These are phyloP conservation scores for Ecliptopera silaceata DNA, from an alignment of 2,888 invertebrate species.

Conservation along the genomic window DNA sequence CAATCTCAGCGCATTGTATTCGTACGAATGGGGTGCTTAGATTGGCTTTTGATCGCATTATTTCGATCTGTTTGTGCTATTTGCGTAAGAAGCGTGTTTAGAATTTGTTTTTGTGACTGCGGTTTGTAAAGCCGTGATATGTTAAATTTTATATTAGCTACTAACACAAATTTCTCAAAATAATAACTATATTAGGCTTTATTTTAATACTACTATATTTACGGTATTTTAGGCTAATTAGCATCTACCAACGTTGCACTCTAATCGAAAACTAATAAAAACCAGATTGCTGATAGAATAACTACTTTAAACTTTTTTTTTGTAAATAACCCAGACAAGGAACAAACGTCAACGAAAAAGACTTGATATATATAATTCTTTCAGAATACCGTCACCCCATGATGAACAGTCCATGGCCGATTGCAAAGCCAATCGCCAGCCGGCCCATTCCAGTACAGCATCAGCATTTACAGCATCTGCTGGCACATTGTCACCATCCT, in stretches of 20 bases:
- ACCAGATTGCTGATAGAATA: too few relatives aligned
- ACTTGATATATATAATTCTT: constrained; percentile 28
- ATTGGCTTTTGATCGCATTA: constrained; percentile 33
- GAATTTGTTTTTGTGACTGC: not conserved
- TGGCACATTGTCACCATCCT: constrained; percentile 92
- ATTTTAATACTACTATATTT: too few relatives aligned
- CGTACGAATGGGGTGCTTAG: constrained; percentile 38
- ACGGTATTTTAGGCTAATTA: too few relatives aligned
- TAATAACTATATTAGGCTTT: too few relatives aligned
- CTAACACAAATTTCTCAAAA: too few relatives aligned
- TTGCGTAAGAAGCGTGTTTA: constrained; percentile 5
- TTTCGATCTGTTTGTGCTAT: constrained; percentile 25
- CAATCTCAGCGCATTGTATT: constrained; percentile 41
- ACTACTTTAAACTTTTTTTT: too few relatives aligned
- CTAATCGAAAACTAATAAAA: too few relatives aligned
- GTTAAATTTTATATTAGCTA: too few relatives aligned
- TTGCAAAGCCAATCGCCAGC: constrained; percentile 94
- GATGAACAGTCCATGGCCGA: constrained; percentile 81
- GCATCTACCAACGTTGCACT: too few relatives aligned
- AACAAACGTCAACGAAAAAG: too few relatives aligned
- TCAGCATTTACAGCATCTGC: constrained; percentile 91
- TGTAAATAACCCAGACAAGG: too few relatives aligned
- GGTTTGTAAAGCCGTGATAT: not conserved
- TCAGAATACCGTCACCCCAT: constrained; percentile 78
- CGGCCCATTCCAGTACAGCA: constrained; percentile 91